Conservation (phyloP, 2,888 invertebrate genomes). For the Metellina segmentata region DNA sequence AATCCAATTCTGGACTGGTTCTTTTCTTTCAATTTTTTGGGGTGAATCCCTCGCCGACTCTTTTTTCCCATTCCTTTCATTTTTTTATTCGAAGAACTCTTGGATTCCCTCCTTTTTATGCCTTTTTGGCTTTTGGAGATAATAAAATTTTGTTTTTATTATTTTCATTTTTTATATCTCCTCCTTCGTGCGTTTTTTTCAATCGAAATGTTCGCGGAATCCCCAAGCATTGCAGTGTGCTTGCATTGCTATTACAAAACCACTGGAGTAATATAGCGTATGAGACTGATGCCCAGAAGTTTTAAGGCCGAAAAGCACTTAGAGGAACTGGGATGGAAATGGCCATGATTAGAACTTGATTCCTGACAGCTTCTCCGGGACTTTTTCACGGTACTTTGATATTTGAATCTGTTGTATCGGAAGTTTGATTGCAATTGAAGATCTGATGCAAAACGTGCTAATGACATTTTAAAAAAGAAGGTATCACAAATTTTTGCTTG, state of each 20-base stretch:
- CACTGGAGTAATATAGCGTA: constrained; percentile 34
- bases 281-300: background rate
- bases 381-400: background rate
- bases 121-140: constrained; percentile 67
- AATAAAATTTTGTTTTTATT: constrained; percentile 60
- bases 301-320: constrained; percentile 3
- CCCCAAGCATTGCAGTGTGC: background rate
- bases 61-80: background rate
- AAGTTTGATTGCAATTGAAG: background rate
- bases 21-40: constrained; percentile 39
- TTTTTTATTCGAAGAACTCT: constrained; percentile 36
- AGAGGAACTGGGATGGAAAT: background rate
- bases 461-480: background rate
- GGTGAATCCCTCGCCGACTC: constrained; percentile 37
- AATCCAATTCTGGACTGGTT: constrained; percentile 17
- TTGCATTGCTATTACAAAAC: background rate
- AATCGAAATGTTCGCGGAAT: constrained; percentile 42
- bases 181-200: constrained; percentile 11
- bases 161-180: constrained; percentile 34
- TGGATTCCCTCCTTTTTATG: constrained; percentile 46
- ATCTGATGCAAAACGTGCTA: background rate
- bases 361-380: background rate
- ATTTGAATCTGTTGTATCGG: background rate
- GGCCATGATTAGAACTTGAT: background rate
- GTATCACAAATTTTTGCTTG: background rate